Evolutionary conservation across 2,797 vertebrate genomes (phyloP).

Genomic region (Myoxocephalus aenaeus): DNA sequence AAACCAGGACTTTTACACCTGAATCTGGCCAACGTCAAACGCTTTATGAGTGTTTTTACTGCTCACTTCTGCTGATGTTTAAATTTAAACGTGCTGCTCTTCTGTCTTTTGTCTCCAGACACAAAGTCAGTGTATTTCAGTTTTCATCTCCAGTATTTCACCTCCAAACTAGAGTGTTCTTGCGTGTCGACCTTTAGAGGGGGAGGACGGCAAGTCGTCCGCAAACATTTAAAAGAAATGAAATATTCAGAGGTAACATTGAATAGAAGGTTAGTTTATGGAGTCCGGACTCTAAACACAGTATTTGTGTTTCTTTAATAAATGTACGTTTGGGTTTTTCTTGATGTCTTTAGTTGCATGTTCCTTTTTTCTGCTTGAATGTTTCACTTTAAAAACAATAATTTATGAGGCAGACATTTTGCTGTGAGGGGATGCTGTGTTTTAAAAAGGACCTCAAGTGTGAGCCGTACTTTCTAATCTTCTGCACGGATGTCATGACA

Average conservation of each 20-base stretch:
- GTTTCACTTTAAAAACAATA: not conserved
- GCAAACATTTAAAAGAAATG: not conserved
- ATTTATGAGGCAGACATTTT: not conserved
- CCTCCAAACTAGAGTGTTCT: not conserved
- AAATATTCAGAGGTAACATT: not conserved
- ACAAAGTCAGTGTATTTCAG: not conserved
- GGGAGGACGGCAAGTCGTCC: not conserved
- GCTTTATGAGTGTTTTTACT: not conserved
- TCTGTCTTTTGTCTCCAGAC: not conserved
- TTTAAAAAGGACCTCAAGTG: not conserved
- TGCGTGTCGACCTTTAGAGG: not conserved
- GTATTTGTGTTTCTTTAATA: not conserved
- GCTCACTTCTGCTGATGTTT: not conserved
- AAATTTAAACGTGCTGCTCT: not conserved
- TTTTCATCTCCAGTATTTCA: not conserved
- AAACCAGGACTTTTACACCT: slow-evolving; percentile 35
- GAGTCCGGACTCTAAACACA: not conserved
- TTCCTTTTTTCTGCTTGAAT: not conserved
- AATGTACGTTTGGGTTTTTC: not conserved
- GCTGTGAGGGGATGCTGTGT: not conserved
- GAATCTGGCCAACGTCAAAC: not conserved
- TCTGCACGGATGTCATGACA: not conserved
- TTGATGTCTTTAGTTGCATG: not conserved
- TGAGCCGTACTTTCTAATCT: not conserved
- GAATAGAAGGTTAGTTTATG: not conserved